Percentiles rank a stretch among this genome's conserved stretches.
Evolutionary conservation across 2,888 invertebrate genomes (phyloP).

Genomic region (Lepidocyrtoides sp.): DNA sequence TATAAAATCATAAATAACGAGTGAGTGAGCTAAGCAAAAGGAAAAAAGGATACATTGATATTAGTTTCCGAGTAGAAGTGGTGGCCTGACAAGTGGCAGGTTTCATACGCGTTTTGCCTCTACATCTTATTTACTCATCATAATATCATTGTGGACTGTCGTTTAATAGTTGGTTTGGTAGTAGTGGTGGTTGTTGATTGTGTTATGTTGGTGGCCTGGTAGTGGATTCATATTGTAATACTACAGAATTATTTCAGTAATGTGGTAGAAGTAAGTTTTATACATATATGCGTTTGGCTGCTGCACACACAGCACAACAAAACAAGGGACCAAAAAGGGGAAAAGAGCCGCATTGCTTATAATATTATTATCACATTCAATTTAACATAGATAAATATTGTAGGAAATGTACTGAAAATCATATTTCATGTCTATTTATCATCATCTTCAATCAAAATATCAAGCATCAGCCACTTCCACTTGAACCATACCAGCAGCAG

Average conservation of each 20-base stretch:
- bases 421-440: conserved; percentile 64
- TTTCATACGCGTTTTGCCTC: conserved; percentile 42
- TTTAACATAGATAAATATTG: background rate
- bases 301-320: no score
- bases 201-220: conserved; percentile 10
- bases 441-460: conserved; percentile 25
- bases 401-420: conserved; percentile 54
- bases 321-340: background rate
- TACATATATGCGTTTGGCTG: no score
- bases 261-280: background rate
- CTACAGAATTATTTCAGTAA: no score
- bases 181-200: background rate
- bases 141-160: no score
- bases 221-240: no score
- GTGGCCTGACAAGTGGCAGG: conserved; percentile 29
- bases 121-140: background rate
- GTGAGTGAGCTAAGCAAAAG: conserved; percentile 13
- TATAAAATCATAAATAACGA: conserved; percentile 54
- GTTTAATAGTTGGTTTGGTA: background rate
- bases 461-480: conserved; percentile 24
- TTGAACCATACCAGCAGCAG: background rate
- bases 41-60: conserved; percentile 25
- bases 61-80: conserved; percentile 42
- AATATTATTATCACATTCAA: background rate
- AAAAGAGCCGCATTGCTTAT: background rate